Evolutionary conservation across 2,113 vertebrate species (phyloP).

Genomic region (Sitta europaea): DNA sequence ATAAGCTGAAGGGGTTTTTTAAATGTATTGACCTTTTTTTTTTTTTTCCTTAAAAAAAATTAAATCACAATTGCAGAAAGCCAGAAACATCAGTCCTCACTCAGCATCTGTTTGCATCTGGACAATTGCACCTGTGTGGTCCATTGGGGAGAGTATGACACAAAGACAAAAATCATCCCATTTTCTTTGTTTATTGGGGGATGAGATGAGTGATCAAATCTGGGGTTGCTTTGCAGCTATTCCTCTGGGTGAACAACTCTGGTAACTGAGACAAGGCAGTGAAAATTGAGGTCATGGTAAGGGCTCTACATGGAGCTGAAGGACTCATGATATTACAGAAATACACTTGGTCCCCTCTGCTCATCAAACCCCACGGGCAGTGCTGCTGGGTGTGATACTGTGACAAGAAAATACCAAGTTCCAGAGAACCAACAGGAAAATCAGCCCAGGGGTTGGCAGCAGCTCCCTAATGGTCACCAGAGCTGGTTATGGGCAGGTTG

Average conservation of each 20-base stretch:
- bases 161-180: background rate
- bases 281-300: background rate
- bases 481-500: background rate
- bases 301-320: background rate
- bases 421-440: background rate
- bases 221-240: background rate
- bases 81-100: background rate
- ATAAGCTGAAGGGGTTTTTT: background rate
- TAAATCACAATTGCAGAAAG: background rate
- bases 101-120: background rate
- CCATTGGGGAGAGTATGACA: background rate
- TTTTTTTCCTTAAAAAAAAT: background rate
- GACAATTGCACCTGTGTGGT: background rate
- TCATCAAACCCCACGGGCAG: fast-evolving
- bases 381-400: background rate
- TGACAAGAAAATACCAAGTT: background rate
- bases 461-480: background rate
- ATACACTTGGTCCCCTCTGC: background rate
- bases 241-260: background rate
- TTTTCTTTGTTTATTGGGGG: background rate
- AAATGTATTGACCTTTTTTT: background rate
- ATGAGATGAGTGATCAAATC: background rate
- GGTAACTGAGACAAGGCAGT: background rate
- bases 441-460: fast-evolving
- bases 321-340: background rate